phyloP scores from a whole-genome alignment of 2,113 vertebrate genomes.

The Dasyprocta punctata region DNA sequence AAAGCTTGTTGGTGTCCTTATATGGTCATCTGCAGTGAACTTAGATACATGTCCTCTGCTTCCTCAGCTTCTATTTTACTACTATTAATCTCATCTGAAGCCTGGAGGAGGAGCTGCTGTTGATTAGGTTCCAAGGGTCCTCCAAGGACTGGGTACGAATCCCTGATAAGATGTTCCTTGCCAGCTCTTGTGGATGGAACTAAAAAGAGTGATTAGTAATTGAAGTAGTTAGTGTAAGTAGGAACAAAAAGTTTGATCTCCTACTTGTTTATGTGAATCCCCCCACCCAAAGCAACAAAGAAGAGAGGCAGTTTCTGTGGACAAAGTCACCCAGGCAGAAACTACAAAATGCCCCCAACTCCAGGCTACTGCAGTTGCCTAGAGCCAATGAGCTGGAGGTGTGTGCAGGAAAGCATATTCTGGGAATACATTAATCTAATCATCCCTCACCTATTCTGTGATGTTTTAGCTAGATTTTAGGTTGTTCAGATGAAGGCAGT shows the following conservation, averaged over 20 bases:
- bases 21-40: neutral
- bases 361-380: neutral
- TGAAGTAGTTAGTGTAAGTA: neutral
- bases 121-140: neutral
- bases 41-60: neutral
- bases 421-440: neutral
- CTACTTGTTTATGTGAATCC: neutral
- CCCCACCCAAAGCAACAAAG: neutral
- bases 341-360: neutral
- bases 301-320: neutral
- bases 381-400: neutral
- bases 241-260: neutral
- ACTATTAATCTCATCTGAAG: neutral
- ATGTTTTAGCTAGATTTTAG: neutral
- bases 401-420: too few species aligned
- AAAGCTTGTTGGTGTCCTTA: neutral
- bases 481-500: neutral
- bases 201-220: neutral
- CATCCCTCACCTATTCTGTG: neutral
- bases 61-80: neutral
- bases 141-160: neutral
- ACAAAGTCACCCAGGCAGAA: neutral
- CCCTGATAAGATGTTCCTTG: neutral
- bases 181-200: neutral
- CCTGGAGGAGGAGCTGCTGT: neutral